These are phyloP conservation scores for Polyommatus iphigenia DNA, from an alignment of 2,888 invertebrate species.

Conservation along the genomic window DNA sequence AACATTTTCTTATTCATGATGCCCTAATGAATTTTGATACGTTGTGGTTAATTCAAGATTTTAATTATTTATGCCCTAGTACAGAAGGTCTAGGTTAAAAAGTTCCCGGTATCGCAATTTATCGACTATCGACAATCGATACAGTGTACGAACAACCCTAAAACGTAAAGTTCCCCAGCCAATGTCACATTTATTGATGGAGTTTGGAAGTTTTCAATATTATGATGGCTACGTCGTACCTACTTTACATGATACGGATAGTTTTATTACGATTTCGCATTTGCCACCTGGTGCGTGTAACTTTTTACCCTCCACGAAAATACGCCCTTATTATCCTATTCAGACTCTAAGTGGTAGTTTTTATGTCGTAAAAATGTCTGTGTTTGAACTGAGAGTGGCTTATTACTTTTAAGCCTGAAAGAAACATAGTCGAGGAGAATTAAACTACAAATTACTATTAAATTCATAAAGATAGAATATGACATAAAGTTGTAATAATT, in stretches of 20 bases:
- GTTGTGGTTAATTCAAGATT: too few species aligned
- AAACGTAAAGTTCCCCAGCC: conserved; percentile 65
- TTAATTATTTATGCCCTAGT: not conserved
- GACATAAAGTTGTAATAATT: too few species aligned
- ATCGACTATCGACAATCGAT: conserved; percentile 38
- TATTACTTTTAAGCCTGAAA: not conserved
- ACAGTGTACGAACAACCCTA: conserved; percentile 42
- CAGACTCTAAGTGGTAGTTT: conserved; percentile 16
- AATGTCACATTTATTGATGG: conserved; percentile 77
- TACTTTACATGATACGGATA: conserved; percentile 76
- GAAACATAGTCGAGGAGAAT: too few species aligned
- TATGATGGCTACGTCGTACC: conserved; percentile 54
- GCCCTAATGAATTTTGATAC: too few species aligned
- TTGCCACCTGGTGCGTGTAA: conserved; percentile 76
- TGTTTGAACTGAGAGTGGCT: conserved; percentile 4
- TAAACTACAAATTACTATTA: too few species aligned
- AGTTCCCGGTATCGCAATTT: conserved; percentile 32
- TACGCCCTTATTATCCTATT: conserved; percentile 29
- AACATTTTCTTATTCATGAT: too few species aligned
- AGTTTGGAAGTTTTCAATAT: conserved; percentile 80
- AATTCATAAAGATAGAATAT: too few species aligned
- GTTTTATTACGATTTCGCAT: conserved; percentile 80
- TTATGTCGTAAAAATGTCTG: conserved; percentile 16
- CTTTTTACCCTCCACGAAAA: conserved; percentile 50
- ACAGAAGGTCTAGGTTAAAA: conserved; percentile 36